Conservation (phyloP, 92 coral and sea anemone genomes). For the Phenganax marumi region DNA sequence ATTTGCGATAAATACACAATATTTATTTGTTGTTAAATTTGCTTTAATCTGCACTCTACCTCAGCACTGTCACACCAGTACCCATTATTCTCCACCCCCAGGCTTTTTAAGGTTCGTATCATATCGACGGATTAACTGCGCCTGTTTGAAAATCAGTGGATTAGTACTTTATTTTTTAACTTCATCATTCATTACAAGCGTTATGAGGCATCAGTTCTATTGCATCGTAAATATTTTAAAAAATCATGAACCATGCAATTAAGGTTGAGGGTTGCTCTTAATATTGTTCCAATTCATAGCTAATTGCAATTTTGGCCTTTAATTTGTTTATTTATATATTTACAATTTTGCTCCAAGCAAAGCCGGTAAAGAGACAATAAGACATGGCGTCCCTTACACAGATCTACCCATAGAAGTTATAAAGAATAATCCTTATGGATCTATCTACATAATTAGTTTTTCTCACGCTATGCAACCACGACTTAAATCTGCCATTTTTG, state of each 20-base stretch:
- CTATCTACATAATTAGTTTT: too few species aligned
- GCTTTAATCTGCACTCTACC: slow-evolving; percentile 17
- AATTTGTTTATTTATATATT: too few species aligned
- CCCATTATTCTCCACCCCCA: slow-evolving; percentile 66
- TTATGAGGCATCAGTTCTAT: neutral
- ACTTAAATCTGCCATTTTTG: too few species aligned
- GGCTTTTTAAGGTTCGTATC: slow-evolving; percentile 98
- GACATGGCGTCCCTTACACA: too few species aligned
- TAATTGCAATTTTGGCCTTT: too few species aligned
- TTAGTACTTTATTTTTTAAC: neutral
- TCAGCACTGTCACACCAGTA: neutral
- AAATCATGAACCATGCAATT: neutral
- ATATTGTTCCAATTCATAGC: too few species aligned
- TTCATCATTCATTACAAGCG: too few species aligned
- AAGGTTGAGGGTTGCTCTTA: neutral
- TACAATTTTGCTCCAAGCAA: too few species aligned
- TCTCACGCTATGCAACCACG: too few species aligned
- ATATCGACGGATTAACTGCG: slow-evolving; percentile 94
- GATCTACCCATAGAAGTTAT: neutral
- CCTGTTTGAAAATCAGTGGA: slow-evolving; percentile 59
- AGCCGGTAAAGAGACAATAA: too few species aligned
- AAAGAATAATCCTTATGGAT: neutral
- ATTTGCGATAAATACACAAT: too few species aligned
- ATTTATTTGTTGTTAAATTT: neutral
- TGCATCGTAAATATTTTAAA: neutral